Base-by-base conservation (phyloP, 2,888 invertebrate species). In the Drosophila paranaensis region DNA sequence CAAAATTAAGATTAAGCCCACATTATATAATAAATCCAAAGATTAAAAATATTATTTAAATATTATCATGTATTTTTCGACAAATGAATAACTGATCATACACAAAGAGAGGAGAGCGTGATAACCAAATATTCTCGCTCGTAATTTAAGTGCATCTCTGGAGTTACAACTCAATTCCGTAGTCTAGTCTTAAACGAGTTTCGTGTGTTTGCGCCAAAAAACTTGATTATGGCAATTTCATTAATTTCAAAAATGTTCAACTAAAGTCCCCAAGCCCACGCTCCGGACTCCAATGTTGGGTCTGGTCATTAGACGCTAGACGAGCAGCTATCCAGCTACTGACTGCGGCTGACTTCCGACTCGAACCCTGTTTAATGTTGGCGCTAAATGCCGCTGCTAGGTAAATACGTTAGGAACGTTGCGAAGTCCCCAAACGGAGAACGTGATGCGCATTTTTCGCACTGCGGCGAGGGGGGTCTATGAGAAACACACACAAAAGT, bases 401-500 rank as follows among this genome's bases (percentile, higher is more conserved):
- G 87, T 86, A 86, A 90, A 90, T 76, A 81, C 79, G 64, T 65
- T 69, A 54, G 66, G 55, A 70, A 64, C 83, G 60, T 69, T 76
- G 69, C 57, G 39, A 58, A 58, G 63, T 84, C 89, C 72, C 77
- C 73, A 71, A 86, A 86, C 88, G 70, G 40, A 75, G 55, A 86
- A 87, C 90, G 87, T 87, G 90, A 90, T 89, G 89, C 88, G 90
- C 87, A 90, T 87, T 90, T 87, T 83, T 87, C 79, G 88, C 84
- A 86, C 43, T 82, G 84, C 86, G 72, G 43, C 20, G 42, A n/a
- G 30, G 11, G 11, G 48, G 11, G 10, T 30, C 10, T 10, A 35
- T 40, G 57, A 46, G 64, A 64, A 69, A 67, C 53, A 64, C 69
- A 77, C 60, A 84, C 68, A 89, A 87, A 84, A 84, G 71, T 89